Evolutionary conservation across 2,888 invertebrate genomes (phyloP).

Genomic region (Morpho achilles): DNA sequence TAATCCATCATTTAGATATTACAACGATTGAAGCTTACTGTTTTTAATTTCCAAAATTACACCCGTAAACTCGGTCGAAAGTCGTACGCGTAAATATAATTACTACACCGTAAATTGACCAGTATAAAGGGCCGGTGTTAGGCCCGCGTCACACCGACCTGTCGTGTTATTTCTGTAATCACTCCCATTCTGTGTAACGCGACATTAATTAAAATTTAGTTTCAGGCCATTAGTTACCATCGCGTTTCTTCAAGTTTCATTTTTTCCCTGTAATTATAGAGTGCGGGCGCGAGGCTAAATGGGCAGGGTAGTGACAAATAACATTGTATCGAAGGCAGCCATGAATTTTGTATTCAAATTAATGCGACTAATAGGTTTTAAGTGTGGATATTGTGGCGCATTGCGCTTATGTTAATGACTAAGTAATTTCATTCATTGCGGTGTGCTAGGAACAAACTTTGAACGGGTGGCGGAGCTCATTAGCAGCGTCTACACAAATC

Average conservation of each 20-base stretch:
- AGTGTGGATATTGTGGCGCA: constrained; percentile 53
- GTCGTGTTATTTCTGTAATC: constrained; percentile 77
- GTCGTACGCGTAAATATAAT: constrained; percentile 71
- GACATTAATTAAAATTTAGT: constrained; percentile 80
- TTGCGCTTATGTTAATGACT: constrained; percentile 51
- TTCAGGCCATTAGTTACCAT: constrained; percentile 76
- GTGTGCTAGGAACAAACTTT: constrained; percentile 38
- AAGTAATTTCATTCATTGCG: constrained; percentile 28
- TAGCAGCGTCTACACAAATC: constrained; percentile 36
- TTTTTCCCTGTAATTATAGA: constrained; percentile 74
- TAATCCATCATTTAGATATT: constrained; percentile 79
- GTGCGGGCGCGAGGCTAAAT: constrained; percentile 70
- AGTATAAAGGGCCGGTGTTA: constrained; percentile 50
- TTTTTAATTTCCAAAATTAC: constrained; percentile 79
- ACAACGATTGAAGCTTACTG: constrained; percentile 73
- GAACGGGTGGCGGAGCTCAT: constrained; percentile 27
- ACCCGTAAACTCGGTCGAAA: constrained; percentile 49
- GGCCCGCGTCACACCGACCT: constrained; percentile 50
- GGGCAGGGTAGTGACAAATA: constrained; percentile 75
- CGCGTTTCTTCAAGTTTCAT: constrained; percentile 75
- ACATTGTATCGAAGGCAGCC: constrained; percentile 69
- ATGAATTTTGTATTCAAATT: constrained; percentile 78
- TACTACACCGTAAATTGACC: constrained; percentile 71
- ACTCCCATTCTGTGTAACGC: constrained; percentile 76
- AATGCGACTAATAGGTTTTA: constrained; percentile 61